These are phyloP conservation scores for Poecile montanus DNA, from an alignment of 2,797 vertebrate genomes.

Conservation along the genomic window DNA sequence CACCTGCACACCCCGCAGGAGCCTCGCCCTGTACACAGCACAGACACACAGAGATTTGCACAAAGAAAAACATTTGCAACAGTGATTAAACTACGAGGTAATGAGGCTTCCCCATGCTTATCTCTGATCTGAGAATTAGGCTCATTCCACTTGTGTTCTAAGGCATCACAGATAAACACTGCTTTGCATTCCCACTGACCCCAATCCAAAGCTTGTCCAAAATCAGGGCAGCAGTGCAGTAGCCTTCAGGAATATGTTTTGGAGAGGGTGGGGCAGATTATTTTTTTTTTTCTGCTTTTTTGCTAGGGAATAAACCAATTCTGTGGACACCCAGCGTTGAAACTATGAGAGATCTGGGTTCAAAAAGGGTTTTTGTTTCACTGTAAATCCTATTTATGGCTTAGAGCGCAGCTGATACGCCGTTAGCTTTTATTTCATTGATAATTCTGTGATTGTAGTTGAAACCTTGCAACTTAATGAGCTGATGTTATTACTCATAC, in stretches of 20 bases:
- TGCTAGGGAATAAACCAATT: conserved; percentile 61
- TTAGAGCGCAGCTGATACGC: conserved; percentile 66
- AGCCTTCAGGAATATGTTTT: conserved; percentile 22
- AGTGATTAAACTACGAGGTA: conserved; percentile 12
- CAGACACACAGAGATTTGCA: neutral
- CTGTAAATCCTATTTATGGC: conserved; percentile 74
- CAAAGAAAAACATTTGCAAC: neutral
- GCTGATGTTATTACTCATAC: conserved; percentile 78
- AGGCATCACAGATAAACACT: conserved; percentile 51
- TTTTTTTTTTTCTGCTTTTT: neutral
- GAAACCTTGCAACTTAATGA: conserved; percentile 78
- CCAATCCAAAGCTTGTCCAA: conserved; percentile 42
- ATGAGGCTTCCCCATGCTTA: conserved; percentile 37
- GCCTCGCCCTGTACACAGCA: neutral
- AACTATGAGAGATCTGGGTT: conserved; percentile 47
- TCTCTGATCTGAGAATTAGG: conserved; percentile 28
- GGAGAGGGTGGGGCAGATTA: neutral
- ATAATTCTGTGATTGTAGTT: conserved; percentile 74
- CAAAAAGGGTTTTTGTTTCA: conserved; percentile 49
- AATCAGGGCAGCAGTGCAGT: conserved; percentile 3
- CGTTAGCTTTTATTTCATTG: conserved; percentile 75
- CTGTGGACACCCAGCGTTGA: neutral
- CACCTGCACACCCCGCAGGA: neutral
- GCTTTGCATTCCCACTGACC: conserved; percentile 55
- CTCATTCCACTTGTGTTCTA: conserved; percentile 41